Evolutionary conservation across 1,140 invertebrate genomes (phyloP).

Genomic region (Platyscapa corneri): DNA sequence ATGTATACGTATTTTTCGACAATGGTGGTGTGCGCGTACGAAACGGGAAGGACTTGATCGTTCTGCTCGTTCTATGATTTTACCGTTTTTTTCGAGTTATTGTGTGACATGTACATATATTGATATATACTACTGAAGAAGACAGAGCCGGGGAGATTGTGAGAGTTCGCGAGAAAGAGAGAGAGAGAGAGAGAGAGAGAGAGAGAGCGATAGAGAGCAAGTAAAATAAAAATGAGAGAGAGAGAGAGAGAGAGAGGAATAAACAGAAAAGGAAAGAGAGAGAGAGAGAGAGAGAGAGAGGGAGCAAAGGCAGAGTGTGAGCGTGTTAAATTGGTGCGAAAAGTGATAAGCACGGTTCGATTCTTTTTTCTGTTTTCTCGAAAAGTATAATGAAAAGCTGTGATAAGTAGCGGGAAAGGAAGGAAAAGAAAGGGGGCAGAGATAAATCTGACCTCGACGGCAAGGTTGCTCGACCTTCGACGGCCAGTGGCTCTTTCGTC

Average conservation of each 20-base stretch:
- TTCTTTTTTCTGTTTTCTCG: not conserved
- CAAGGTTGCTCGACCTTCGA: not conserved
- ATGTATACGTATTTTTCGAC: conserved; percentile 10
- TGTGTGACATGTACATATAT: conserved; percentile 34
- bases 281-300: not conserved
- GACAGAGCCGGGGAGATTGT: not conserved
- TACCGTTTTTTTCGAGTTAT: not conserved
- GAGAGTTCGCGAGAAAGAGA: not conserved
- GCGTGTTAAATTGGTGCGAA: conserved; percentile 18
- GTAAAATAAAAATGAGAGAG: not conserved
- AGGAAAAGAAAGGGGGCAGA: not conserved
- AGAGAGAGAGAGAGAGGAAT: not conserved
- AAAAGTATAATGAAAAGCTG: conserved; percentile 27
- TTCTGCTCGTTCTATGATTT: not conserved
- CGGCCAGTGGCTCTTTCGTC: not conserved
- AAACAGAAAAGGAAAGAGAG: not conserved
- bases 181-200: not conserved
- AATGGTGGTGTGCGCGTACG: not conserved
- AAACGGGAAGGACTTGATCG: conserved; percentile 8
- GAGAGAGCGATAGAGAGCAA: not conserved
- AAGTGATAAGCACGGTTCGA: conserved; percentile 28
- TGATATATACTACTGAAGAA: conserved; percentile 35
- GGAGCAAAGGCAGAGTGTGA: not conserved
- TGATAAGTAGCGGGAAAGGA: conserved; percentile 20
- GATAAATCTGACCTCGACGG: not conserved